These are phyloP conservation scores for Pelobates cultripes DNA, from an alignment of 2,797 vertebrate species.

Conservation along the genomic window DNA sequence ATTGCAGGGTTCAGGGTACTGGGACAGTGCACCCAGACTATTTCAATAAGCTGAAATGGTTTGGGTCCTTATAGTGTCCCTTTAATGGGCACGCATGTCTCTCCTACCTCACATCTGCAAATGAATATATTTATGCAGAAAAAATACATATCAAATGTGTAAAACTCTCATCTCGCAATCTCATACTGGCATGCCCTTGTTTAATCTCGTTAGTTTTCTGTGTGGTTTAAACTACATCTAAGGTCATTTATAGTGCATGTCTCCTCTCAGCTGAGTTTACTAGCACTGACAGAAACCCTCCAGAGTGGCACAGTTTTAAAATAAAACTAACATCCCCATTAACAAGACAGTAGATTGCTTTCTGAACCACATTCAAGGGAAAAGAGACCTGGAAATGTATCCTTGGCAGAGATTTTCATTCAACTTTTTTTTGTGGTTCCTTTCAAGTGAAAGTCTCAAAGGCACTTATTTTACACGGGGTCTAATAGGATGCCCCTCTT, in stretches of 20 bases:
- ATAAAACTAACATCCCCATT: slow-evolving; percentile 56
- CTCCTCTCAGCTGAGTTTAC: slow-evolving; percentile 61
- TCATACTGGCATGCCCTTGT: slow-evolving; percentile 43
- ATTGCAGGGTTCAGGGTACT: no score
- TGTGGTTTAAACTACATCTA: slow-evolving; percentile 50
- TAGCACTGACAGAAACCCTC: slow-evolving; percentile 57
- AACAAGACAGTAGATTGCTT: slow-evolving; percentile 59
- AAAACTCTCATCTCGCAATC: neutral
- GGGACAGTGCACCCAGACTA: no score
- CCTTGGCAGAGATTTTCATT: slow-evolving; percentile 25
- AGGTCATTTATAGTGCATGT: slow-evolving; percentile 56
- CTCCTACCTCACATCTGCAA: no score
- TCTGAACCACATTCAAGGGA: slow-evolving; percentile 58
- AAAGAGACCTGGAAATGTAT: slow-evolving; percentile 44
- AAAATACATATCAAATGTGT: neutral
- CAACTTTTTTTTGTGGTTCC: slow-evolving; percentile 19
- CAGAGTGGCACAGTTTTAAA: slow-evolving; percentile 53
- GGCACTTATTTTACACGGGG: neutral
- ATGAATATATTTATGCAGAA: no score
- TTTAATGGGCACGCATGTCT: no score
- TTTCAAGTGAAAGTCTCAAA: neutral
- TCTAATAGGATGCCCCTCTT: neutral
- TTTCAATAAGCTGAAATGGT: no score
- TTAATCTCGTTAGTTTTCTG: slow-evolving; percentile 61
- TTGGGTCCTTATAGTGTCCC: no score